Evolutionary conservation across 2,888 invertebrate species (phyloP).

Genomic region (Aspidapion aeneum): DNA sequence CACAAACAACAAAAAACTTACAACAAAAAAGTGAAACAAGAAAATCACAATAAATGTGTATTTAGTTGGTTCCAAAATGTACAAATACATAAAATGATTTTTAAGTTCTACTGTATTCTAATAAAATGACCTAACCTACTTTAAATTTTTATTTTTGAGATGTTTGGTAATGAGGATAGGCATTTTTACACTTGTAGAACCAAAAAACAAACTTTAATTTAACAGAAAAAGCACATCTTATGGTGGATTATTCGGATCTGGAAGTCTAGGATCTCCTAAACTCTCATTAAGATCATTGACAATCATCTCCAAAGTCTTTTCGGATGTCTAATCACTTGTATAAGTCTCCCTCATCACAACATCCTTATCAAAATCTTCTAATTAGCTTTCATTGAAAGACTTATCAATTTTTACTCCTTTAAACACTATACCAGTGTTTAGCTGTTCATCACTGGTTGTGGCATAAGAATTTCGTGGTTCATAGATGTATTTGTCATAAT

Average conservation of each 20-base stretch:
- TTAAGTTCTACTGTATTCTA: no score
- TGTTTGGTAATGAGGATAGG: no score
- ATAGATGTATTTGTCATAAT: no score
- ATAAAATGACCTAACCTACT: no score
- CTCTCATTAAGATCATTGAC: slow-evolving; percentile 25
- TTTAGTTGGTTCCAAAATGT: no score
- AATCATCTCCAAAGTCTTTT: slow-evolving; percentile 24
- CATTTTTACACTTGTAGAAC: no score
- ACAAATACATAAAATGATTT: no score
- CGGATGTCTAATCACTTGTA: slow-evolving; percentile 3
- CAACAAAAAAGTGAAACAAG: no score
- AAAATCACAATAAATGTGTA: no score
- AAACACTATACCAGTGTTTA: background rate
- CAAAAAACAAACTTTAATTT: no score
- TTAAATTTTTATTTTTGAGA: no score
- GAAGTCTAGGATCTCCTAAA: slow-evolving; percentile 11
- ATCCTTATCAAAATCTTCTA: slow-evolving; percentile 13
- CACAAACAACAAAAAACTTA: no score
- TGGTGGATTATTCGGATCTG: background rate
- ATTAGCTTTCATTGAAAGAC: slow-evolving; percentile 1
- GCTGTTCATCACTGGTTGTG: background rate
- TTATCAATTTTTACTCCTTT: slow-evolving; percentile 11
- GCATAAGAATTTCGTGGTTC: background rate
- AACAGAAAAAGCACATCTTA: background rate
- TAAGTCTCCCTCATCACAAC: slow-evolving; percentile 10